A percentile compares a stretch with the other conserved stretches of the same genome.
Evolutionary conservation across 2,113 vertebrate genomes (phyloP).

Genomic region (Percina caprodes): DNA sequence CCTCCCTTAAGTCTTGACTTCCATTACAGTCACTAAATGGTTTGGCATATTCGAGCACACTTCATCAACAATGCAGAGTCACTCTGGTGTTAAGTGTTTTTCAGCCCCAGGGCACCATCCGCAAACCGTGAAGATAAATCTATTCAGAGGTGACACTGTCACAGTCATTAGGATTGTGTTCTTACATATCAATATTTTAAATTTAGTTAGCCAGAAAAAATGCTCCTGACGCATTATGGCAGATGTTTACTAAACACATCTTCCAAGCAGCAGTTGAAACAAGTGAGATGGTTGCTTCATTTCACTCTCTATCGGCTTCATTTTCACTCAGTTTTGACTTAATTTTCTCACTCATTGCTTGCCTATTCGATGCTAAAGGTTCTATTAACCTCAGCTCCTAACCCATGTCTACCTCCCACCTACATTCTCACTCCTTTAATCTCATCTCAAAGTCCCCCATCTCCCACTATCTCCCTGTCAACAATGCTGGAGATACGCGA

Average conservation of each 20-base stretch:
- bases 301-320: conserved; percentile 24
- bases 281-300: conserved; percentile 8
- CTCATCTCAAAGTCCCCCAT: conserved; percentile 35
- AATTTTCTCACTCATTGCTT: conserved; percentile 36
- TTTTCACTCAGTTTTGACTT: conserved; percentile 37
- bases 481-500: conserved; percentile 55
- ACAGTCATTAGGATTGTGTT: not conserved
- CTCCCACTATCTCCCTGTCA: conserved; percentile 45
- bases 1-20: not conserved
- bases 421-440: conserved; percentile 56
- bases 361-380: conserved; percentile 15
- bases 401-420: not conserved
- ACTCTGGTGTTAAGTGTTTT: conserved; percentile 22
- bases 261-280: conserved; percentile 3
- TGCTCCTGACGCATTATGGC: not conserved
- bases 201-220: not conserved
- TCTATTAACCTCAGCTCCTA: conserved; percentile 40
- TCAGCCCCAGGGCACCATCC: not conserved
- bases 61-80: conserved; percentile 29
- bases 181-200: conserved; percentile 9
- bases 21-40: not conserved
- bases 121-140: conserved; percentile 16
- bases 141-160: not conserved
- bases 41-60: not conserved
- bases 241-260: conserved; percentile 10